These are phyloP conservation scores for Neuroscelio doddi DNA, from an alignment of 2,888 invertebrate species.

Conservation along the genomic window DNA sequence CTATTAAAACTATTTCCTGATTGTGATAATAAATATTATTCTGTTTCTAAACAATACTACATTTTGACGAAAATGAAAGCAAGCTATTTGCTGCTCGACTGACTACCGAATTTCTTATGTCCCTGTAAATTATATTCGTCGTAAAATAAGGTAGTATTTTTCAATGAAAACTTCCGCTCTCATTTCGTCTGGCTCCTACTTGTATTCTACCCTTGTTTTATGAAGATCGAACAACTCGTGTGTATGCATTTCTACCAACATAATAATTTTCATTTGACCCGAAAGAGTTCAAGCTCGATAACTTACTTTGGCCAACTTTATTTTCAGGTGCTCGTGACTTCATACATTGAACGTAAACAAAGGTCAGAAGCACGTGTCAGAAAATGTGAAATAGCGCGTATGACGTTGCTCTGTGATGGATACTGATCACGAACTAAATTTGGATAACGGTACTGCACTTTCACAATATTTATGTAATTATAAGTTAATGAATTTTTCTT, in stretches of 20 bases:
- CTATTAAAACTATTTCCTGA: too few relatives aligned
- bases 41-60: too few relatives aligned
- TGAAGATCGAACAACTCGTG: constrained; percentile 4
- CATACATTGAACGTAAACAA: constrained; percentile 1
- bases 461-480: too few relatives aligned
- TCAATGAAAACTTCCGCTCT: constrained; percentile 20
- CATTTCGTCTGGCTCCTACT: constrained; percentile 23
- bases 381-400: constrained; percentile 13
- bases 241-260: constrained; percentile 19
- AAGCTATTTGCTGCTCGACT: too few relatives aligned
- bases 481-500: too few relatives aligned
- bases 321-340: constrained; percentile 21
- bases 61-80: too few relatives aligned
- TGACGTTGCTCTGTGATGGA: constrained; percentile 3
- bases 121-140: constrained; percentile 16
- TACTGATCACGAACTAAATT: constrained; percentile 11
- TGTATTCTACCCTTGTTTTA: constrained; percentile 12
- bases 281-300: constrained; percentile 28
- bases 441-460: neutral
- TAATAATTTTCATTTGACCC: constrained; percentile 35
- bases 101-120: neutral
- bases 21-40: too few relatives aligned
- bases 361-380: constrained; percentile 6
- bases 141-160: constrained; percentile 20
- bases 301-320: constrained; percentile 39